phyloP scores from a whole-genome alignment of 2,797 vertebrate genomes.

The Steatocranus sp. region DNA sequence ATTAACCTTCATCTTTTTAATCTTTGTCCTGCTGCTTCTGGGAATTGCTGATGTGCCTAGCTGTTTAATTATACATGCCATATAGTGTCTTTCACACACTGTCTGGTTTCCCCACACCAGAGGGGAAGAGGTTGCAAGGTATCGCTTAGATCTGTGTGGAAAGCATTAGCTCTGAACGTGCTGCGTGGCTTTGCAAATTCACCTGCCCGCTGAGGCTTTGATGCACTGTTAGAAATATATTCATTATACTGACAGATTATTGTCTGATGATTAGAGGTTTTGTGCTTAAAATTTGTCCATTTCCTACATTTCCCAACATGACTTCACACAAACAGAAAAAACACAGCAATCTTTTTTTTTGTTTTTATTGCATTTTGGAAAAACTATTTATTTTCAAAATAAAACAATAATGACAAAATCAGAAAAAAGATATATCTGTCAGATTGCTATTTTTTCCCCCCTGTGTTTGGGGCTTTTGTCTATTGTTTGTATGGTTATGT shows the following conservation, averaged over 20 bases:
- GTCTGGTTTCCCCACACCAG: neutral
- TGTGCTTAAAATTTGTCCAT: neutral
- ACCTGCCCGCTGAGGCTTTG: neutral
- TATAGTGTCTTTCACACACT: constrained; percentile 34
- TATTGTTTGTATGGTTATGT: neutral
- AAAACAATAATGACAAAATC: neutral
- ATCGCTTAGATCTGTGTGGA: neutral
- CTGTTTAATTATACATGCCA: constrained; percentile 56
- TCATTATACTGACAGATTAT: neutral
- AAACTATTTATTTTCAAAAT: neutral
- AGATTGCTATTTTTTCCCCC: neutral
- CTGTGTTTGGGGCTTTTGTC: neutral
- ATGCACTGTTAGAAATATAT: neutral
- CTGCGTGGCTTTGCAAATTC: neutral
- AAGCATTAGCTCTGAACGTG: neutral
- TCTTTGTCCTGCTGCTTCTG: constrained; percentile 36
- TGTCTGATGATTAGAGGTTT: neutral
- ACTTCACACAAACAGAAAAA: neutral
- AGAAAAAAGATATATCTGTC: neutral
- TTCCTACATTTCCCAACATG: neutral
- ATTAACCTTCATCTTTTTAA: constrained; percentile 57
- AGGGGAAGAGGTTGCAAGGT: neutral
- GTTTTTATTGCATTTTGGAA: neutral
- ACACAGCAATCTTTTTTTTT: neutral
- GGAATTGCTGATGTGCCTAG: constrained; percentile 39